A percentile compares a stretch with the other conserved stretches of the same genome.
These are phyloP conservation scores for Neuroscelio doddi DNA, from an alignment of 2,888 invertebrate species.

Conservation along the genomic window DNA sequence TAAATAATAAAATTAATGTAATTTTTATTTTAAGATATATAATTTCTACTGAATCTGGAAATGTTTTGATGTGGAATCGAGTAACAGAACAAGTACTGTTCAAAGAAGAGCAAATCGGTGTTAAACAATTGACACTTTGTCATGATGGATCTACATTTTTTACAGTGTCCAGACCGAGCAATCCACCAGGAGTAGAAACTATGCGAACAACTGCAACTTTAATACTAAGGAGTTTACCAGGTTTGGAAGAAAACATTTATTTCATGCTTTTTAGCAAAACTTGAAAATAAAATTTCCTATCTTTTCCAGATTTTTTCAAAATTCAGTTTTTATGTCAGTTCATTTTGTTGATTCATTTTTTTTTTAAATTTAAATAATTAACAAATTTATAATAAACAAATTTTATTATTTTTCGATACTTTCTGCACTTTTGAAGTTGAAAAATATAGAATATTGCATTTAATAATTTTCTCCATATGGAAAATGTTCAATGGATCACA, in stretches of 20 bases:
- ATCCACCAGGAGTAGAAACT: conserved; percentile 78
- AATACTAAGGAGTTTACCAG: conserved; percentile 82
- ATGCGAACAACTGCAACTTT: conserved; percentile 79
- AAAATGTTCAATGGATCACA: no score
- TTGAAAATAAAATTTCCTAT: not conserved
- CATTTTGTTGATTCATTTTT: no score
- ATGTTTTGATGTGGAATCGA: conserved; percentile 91
- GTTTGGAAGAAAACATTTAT: conserved; percentile 68
- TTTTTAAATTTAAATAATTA: no score
- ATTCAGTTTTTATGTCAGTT: not conserved
- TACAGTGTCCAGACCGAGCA: conserved; percentile 81
- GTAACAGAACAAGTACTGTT: conserved; percentile 83
- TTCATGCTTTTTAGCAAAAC: not conserved
- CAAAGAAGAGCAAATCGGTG: conserved; percentile 87
- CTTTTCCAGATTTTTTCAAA: not conserved
- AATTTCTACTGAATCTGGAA: conserved; percentile 93
- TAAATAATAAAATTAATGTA: not conserved
- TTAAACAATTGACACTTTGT: conserved; percentile 83
- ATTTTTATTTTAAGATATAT: conserved; percentile 76
- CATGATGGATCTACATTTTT: conserved; percentile 84
- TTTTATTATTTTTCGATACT: no score
- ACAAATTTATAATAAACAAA: no score
- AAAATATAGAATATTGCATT: no score
- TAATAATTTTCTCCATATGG: no score
- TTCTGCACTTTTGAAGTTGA: no score